A percentile compares a stretch with the other conserved stretches of the same genome.
Evolutionary conservation across 35 echinoderm and acorn worm genomes (phyloP).

Genomic region (Apostichopus californicus): DNA sequence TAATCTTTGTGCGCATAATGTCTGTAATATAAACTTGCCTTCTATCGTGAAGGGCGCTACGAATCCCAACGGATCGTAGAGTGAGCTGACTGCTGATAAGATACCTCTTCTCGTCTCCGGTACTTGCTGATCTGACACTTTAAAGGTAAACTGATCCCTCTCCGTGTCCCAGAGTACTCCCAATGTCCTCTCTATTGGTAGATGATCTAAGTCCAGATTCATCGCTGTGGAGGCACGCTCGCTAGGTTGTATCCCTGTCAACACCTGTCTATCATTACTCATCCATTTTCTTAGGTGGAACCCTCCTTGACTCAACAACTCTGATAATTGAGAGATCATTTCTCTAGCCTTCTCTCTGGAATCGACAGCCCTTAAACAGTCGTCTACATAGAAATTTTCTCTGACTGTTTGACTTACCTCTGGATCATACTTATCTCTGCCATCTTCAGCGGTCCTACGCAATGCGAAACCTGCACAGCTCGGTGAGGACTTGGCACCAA

Average conservation of each 20-base stretch:
- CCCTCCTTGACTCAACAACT: background rate
- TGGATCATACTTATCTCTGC: background rate
- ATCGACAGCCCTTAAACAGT: conserved; percentile 50
- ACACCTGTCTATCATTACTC: conserved; percentile 31
- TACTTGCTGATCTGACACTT: conserved; percentile 30
- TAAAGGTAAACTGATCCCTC: conserved; percentile 16
- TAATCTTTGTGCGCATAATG: background rate
- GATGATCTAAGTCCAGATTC: background rate
- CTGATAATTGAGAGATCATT: background rate
- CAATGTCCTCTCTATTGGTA: conserved; percentile 46
- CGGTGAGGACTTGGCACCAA: conserved; percentile 58
- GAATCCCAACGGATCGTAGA: conserved; percentile 51
- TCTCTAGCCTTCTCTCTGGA: background rate
- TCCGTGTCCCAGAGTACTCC: conserved; percentile 27
- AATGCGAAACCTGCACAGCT: conserved; percentile 40
- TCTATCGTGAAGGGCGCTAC: conserved; percentile 14
- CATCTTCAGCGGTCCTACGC: conserved; percentile 14
- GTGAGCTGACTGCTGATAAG: background rate
- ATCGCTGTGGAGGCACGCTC: background rate
- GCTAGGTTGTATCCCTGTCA: background rate
- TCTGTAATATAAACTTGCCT: conserved; percentile 37
- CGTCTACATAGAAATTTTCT: conserved; percentile 56
- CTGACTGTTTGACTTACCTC: background rate
- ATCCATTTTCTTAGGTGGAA: conserved; percentile 53
- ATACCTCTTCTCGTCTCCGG: background rate